Base-by-base conservation (phyloP, 1,140 invertebrate species). In the Pseudomyrmex cubaensis region DNA sequence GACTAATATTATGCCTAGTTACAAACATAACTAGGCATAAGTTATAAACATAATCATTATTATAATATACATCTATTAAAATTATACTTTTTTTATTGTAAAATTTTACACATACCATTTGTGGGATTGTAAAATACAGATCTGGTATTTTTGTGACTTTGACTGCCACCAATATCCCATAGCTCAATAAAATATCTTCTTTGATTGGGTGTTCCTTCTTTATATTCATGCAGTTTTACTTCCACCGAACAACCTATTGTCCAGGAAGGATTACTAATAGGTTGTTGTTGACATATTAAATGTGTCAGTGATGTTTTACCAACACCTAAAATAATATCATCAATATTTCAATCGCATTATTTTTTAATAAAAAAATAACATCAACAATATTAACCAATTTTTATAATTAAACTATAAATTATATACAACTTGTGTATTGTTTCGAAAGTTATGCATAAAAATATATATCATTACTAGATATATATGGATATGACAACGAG, bases 181-280 rank as follows among this genome's bases (percentile, higher is more conserved):
- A 99, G 95, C 95, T 99, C 99, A 57, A 99, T 95, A 94, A 99
- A 99, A 94, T 97, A 99, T 35, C 97, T 97, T 86, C 97, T 97
- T 92, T 99, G 98, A 69, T 96, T 96, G 13, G 97, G 97, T 0
- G 98, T 99, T 13, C 98, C 98, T 95, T 99, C 98, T 93, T 98
- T 98, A 90, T 97, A 99, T 93, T 98, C 98, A 91, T 99, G 98
- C 25, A 99, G 95, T 95, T 98, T 99, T 0, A 99, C 98, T 95
- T 99, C 98, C 2, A 99, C 97, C 20, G 98, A 97, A 94, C 98
- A 99, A 17, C 99, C 99, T 84, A 99, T 97, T 0, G 98, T 99
- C 97, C 98, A 99, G 73, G 97, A 96, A 7, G 98, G 98, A 85
- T 97, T 98, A 78, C 95, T 95, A 8, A 98, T 96, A 2, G 97